phyloP scores from a whole-genome alignment of 1,140 invertebrate genomes.

The Cardiocondyla obscurior region DNA sequence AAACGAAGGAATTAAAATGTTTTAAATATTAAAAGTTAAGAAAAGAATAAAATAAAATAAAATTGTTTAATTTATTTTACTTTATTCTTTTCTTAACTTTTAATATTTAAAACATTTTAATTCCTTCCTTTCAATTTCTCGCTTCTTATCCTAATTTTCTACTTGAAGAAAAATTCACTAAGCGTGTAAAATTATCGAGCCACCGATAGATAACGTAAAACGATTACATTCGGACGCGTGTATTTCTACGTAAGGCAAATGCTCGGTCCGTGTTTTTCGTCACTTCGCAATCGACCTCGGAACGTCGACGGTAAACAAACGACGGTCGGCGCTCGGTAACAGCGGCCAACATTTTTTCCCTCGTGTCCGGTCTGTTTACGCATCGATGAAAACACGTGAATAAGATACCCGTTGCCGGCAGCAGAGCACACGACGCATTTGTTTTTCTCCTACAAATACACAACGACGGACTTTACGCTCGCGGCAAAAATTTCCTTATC shows the following conservation, averaged over 20 bases:
- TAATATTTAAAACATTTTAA: neutral
- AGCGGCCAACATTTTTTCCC: slow-evolving; percentile 14
- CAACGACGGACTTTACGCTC: too few relatives aligned
- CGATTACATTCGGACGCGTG: neutral
- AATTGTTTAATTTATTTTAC: too few relatives aligned
- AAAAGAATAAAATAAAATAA: too few relatives aligned
- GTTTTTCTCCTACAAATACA: too few relatives aligned
- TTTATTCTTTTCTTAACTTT: neutral
- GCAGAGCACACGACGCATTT: neutral
- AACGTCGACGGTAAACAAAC: slow-evolving; percentile 38
- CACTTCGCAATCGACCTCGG: neutral
- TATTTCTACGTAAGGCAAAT: slow-evolving; percentile 11
- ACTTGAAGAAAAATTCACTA: neutral
- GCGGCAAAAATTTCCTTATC: too few relatives aligned
- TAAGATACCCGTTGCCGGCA: neutral
- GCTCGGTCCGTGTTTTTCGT: neutral
- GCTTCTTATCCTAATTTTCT: neutral
- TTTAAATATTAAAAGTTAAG: neutral
- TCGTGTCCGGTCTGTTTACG: slow-evolving; percentile 36
- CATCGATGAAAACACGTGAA: slow-evolving; percentile 4
- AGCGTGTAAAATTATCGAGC: neutral
- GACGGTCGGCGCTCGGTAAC: neutral
- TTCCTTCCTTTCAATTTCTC: too few relatives aligned
- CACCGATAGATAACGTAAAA: slow-evolving; percentile 1
- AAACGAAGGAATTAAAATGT: neutral